Base-by-base conservation (phyloP, 2,797 vertebrate species). In the Toxotes lorentzi region DNA sequence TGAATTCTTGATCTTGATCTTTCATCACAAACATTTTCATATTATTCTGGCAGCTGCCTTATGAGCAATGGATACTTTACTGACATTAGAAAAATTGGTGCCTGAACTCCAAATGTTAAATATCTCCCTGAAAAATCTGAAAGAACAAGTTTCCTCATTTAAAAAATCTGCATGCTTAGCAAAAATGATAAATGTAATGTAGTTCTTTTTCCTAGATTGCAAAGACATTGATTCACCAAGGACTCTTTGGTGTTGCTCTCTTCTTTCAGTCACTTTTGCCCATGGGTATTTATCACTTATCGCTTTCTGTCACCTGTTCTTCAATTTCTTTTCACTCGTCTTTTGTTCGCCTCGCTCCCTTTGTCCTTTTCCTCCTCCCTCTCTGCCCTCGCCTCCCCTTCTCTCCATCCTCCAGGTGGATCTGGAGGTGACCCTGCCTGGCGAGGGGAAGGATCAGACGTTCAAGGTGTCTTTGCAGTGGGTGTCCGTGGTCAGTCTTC, bases 381-480 rank as follows among this genome's bases (percentile, higher is more conserved):
- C 41, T 59, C 16, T 38, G n/a, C 34, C 32, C 23, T n/a, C 32
- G 1, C 6, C 32, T 23, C 38, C 59, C n/a, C 40, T 57, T n/a
- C 16, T 34, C 30, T 43, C 63, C 21, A 1, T 59, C 59, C 17
- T 0, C n/a, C n/a, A 99, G 98, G 97, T 99, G 94, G 98, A 99
- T 78, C 96, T 99, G 95, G 98, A 99, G 93, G 98, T 99, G 91
- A 99, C 98, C 0, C 95, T 99, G 79, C 98, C 98, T 21, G 98
- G 98, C 3, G 98, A 99, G 89, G 98, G 98, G 70, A 99, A 99
- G 90, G 98, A 99, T 88, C 98, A 99, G 94, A 99, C 98, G 0
- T 99, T 99, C 82, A 99, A 99, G 93, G 98, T 99, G 74, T 99
- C 98, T 54, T 94, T 99, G 93, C 98, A 99, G 90, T 99, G 98